Evolutionary conservation across 53 echinoderm and acorn worm species (phyloP).

Genomic region (Actinopyga echinites): DNA sequence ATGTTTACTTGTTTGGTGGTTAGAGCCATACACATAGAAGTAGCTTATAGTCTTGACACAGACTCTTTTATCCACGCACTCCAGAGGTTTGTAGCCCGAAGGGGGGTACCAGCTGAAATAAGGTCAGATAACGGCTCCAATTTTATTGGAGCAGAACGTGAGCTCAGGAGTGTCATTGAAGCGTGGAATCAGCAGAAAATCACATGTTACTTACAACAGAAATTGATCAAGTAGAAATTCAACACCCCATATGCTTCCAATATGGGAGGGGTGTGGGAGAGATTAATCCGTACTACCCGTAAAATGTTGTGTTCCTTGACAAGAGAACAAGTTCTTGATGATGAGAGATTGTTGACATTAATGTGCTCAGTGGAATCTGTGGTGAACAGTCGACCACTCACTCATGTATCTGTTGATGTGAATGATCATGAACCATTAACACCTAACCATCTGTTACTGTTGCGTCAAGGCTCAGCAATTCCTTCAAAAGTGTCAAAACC

Average conservation of each 20-base stretch:
- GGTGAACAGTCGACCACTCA: slow-evolving; percentile 56
- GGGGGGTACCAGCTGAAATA: slow-evolving; percentile 41
- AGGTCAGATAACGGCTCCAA: slow-evolving; percentile 71
- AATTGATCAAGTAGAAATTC: slow-evolving; percentile 48
- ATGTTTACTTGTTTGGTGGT: slow-evolving; percentile 54
- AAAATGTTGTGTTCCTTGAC: slow-evolving; percentile 37
- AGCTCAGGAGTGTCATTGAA: slow-evolving; percentile 41
- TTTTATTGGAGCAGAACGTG: slow-evolving; percentile 63
- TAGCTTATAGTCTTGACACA: slow-evolving; percentile 32
- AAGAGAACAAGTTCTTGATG: slow-evolving; percentile 50
- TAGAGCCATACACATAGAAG: slow-evolving; percentile 65
- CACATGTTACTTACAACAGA: slow-evolving; percentile 17
- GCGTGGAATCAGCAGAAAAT: slow-evolving; percentile 35
- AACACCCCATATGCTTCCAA: slow-evolving; percentile 58
- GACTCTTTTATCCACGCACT: slow-evolving; percentile 54
- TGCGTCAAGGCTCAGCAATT: slow-evolving; percentile 38
- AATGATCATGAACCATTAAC: slow-evolving; percentile 64
- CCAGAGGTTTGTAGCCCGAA: slow-evolving; percentile 45
- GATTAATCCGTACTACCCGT: slow-evolving; percentile 54
- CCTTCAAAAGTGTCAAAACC: too few species aligned
- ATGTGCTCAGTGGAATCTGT: slow-evolving; percentile 59
- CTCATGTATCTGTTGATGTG: slow-evolving; percentile 56
- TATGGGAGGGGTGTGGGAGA: slow-evolving; percentile 64
- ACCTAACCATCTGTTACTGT: slow-evolving; percentile 69
- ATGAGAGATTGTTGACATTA: slow-evolving; percentile 51